Conservation (phyloP, 2,113 vertebrate species). For the Apistogramma diplotaenia region DNA sequence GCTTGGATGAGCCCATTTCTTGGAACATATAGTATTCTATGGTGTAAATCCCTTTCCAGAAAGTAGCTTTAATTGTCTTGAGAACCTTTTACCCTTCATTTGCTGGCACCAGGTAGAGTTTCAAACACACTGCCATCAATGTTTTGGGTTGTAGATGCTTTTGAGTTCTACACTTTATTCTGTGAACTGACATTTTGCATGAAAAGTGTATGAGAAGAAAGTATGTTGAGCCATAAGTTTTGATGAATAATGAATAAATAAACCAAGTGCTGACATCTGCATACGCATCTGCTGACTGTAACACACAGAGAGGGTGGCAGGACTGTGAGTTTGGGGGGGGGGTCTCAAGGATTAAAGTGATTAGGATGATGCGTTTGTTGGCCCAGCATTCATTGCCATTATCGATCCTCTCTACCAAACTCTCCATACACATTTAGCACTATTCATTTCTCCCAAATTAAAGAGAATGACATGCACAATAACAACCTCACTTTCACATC, state of each 20-base stretch:
- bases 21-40: neutral
- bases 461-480: neutral
- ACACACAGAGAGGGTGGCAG: neutral
- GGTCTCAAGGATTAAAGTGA: conserved; percentile 23
- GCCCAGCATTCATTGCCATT: conserved; percentile 30
- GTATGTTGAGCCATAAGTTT: conserved; percentile 1
- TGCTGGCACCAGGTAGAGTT: conserved; percentile 7
- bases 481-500: neutral
- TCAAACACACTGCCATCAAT: neutral
- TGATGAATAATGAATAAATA: conserved; percentile 43
- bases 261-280: conserved; percentile 25
- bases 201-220: neutral
- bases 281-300: neutral
- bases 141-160: neutral
- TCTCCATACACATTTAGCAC: conserved; percentile 3
- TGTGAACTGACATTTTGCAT: neutral
- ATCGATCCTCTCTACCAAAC: conserved; percentile 37
- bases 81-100: conserved; percentile 32
- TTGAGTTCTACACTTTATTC: neutral
- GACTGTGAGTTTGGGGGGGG: neutral
- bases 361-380: conserved; percentile 63
- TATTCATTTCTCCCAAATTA: conserved; percentile 3
- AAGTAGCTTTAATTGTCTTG: conserved; percentile 19
- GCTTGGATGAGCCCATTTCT: neutral
- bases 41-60: conserved; percentile 17